phyloP scores from a whole-genome alignment of 2,797 vertebrate genomes.

The Esox masquinongy region DNA sequence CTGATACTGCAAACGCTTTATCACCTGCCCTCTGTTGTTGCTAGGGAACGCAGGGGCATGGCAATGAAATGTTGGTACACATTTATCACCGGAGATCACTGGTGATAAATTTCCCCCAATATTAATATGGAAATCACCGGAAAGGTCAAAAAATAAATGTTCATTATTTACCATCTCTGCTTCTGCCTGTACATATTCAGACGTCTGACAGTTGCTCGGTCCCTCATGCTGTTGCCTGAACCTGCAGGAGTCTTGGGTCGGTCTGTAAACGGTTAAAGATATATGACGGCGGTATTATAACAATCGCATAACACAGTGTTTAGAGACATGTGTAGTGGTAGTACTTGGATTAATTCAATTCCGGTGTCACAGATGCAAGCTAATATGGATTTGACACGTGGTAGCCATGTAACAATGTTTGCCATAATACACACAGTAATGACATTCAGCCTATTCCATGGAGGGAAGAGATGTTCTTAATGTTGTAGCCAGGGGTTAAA shows the following conservation, averaged over 20 bases:
- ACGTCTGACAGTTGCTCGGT: constrained; percentile 92
- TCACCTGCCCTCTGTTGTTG: constrained; percentile 86
- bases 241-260: constrained; percentile 83
- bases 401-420: too few species aligned
- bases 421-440: too few species aligned
- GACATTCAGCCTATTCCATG: too few species aligned
- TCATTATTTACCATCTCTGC: constrained; percentile 85
- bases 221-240: constrained; percentile 86
- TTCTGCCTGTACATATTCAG: constrained; percentile 99
- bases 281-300: background rate
- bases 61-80: background rate
- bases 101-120: too few species aligned
- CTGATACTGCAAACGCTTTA: constrained; percentile 89
- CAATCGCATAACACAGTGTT: background rate
- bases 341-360: background rate
- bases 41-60: constrained; percentile 58
- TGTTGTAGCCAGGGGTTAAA: too few species aligned
- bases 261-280: constrained; percentile 70
- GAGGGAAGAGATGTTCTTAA: too few species aligned
- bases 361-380: background rate
- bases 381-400: too few species aligned
- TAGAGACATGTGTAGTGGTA: background rate
- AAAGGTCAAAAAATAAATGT: too few species aligned
- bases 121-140: background rate
- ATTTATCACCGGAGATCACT: too few species aligned